Evolutionary conservation across 2,113 vertebrate genomes (phyloP), one percentile per base, ranked within the genome.

Genomic region (Corydoras maculifer): DNA sequence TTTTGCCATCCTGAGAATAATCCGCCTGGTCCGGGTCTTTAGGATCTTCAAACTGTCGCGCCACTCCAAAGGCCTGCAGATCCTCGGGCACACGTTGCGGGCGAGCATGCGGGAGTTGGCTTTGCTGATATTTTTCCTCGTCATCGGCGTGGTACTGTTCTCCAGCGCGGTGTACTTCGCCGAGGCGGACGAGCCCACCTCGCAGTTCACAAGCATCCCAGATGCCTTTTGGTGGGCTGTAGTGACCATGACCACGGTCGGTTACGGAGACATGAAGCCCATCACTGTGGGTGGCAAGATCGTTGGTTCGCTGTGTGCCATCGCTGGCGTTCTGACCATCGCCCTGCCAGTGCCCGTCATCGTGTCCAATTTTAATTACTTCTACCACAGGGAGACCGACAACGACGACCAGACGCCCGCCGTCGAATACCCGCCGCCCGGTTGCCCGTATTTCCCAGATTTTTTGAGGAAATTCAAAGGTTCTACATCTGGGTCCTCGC

Each of bases 41-140:
- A 93, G 96, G 73, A 99, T 99, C 86, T 99, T 99, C 88, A 99
- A 99, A 35, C 92, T 99, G 68, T 99, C 97, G 80, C 81, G 97
- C 30, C 97, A 99, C 85, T 99, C 96, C 75, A 99, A 99, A 80
- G 97, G 97, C 74, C 88, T 99, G 84, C 97, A 99, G 88, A 99
- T 99, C 87, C 91, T 99, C 81, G 97, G 97, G 48, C 97, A 99
- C 48, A 99, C 97, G 0, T 90, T 99, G 35, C 35, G 35, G 69
- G 93, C 93, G n/a, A 93, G 92, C 79, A 91, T 95, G 93, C 84
- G 93, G 0, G 93, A 95, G 74, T n/a, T 57, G 6, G 54, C 12
- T 13, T n/a, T 57, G 54, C 54, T 57, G 13, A 57, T 57, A 83
- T 94, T 95, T 82, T 95, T 95, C 81, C 90, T 95, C 59, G 93